A percentile compares a stretch with the other conserved stretches of the same genome.
Conservation (phyloP, 2,113 vertebrate genomes). For the Cryptomyrus ogoouensis region DNA sequence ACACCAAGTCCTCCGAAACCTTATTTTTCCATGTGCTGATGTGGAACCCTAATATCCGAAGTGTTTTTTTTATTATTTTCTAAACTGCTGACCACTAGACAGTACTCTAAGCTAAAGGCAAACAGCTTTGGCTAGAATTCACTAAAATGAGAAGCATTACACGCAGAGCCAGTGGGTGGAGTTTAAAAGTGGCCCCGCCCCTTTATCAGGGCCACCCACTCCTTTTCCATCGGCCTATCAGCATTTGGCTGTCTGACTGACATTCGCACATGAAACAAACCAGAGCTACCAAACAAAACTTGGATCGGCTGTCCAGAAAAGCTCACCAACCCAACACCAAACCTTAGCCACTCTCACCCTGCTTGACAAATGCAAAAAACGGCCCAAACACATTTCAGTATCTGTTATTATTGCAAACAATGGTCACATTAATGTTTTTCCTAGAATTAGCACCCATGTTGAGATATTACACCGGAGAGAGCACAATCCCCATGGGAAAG, state of each 20-base stretch:
- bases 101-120: conserved; percentile 9
- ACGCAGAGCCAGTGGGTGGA: too few species aligned
- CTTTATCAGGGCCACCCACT: neutral
- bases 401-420: conserved; percentile 26
- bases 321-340: neutral
- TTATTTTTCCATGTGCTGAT: conserved; percentile 1
- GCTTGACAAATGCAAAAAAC: neutral
- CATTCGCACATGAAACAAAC: neutral
- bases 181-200: neutral
- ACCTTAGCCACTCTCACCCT: neutral
- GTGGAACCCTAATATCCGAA: conserved; percentile 10
- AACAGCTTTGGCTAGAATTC: neutral
- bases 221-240: neutral
- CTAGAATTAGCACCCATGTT: conserved; percentile 38
- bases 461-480: conserved; percentile 24
- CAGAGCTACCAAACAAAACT: neutral
- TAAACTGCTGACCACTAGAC: neutral
- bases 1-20: neutral
- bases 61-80: neutral
- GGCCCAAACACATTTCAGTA: conserved; percentile 2
- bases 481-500: conserved; percentile 26
- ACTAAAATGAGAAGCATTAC: neutral
- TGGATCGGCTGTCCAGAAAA: neutral
- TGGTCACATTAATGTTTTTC: conserved; percentile 21
- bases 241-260: neutral